Conservation (phyloP, 1,140 invertebrate species). For the Streblospio benedicti region DNA sequence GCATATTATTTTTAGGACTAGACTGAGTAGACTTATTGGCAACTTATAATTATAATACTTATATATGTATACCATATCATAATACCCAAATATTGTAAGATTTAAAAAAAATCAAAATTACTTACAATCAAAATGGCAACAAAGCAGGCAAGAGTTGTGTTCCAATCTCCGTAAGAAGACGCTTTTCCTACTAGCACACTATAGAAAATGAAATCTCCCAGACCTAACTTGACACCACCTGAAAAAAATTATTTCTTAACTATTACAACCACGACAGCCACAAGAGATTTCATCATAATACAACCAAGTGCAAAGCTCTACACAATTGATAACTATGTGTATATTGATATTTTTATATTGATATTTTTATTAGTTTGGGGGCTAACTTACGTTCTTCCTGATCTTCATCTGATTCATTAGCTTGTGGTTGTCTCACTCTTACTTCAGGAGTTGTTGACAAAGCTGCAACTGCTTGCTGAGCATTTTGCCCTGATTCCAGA, state of each 20-base stretch:
- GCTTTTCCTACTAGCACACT: slow-evolving; percentile 97
- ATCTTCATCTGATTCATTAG: background rate
- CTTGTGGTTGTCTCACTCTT: no score
- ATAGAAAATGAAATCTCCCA: slow-evolving; percentile 99
- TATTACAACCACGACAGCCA: no score
- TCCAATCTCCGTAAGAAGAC: slow-evolving; percentile 97
- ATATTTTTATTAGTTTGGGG: no score
- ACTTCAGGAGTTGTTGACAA: background rate
- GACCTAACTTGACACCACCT: slow-evolving; percentile 90
- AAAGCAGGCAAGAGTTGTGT: slow-evolving; percentile 94
- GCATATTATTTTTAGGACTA: background rate
- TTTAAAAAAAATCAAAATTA: slow-evolving; percentile 26
- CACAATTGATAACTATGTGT: no score
- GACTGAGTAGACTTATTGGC: background rate
- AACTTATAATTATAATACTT: background rate
- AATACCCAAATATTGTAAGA: background rate
- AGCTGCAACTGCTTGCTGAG: background rate
- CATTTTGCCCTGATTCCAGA: no score
- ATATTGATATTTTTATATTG: no score
- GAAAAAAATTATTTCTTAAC: background rate
- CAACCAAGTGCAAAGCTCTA: no score
- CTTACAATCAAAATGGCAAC: slow-evolving; percentile 94
- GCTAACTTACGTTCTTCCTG: background rate
- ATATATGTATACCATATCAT: background rate
- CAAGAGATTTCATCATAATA: no score